Percentiles rank a stretch among this genome's conserved stretches.
These are phyloP conservation scores for Automeris io DNA, from an alignment of 2,888 invertebrate genomes.

Conservation along the genomic window DNA sequence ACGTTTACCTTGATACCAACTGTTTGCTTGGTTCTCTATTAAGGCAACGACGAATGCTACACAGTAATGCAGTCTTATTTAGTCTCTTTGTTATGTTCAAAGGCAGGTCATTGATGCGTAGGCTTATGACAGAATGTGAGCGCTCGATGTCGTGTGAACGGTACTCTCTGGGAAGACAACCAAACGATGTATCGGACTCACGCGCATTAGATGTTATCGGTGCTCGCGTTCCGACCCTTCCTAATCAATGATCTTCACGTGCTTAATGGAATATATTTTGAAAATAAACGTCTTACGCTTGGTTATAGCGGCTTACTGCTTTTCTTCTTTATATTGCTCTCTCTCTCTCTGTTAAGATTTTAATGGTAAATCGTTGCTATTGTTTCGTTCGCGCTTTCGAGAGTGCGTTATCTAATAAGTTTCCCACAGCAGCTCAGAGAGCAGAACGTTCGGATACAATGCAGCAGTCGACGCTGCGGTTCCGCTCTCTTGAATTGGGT, in stretches of 20 bases:
- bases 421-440: slow-evolving; percentile 52
- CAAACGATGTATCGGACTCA: slow-evolving; percentile 52
- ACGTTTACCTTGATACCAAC: slow-evolving; percentile 35
- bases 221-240: slow-evolving; percentile 34
- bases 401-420: slow-evolving; percentile 63
- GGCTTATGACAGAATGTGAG: slow-evolving; percentile 48
- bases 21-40: slow-evolving; percentile 35
- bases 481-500: slow-evolving; percentile 73
- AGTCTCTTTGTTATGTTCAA: slow-evolving; percentile 17
- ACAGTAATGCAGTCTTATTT: too few species aligned
- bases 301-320: neutral
- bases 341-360: slow-evolving; percentile 55
- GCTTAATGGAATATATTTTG: slow-evolving; percentile 33
- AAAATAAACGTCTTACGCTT: slow-evolving; percentile 9
- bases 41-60: slow-evolving; percentile 10
- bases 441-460: slow-evolving; percentile 49
- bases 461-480: too few species aligned
- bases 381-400: slow-evolving; percentile 57
- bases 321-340: slow-evolving; percentile 13
- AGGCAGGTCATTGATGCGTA: slow-evolving; percentile 34
- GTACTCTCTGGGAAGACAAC: slow-evolving; percentile 30
- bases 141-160: slow-evolving; percentile 55
- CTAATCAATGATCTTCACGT: slow-evolving; percentile 51
- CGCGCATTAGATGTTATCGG: slow-evolving; percentile 57
- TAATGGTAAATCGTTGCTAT: slow-evolving; percentile 52